Evolutionary conservation across 2,113 vertebrate genomes (phyloP).

Genomic region (Nematolebias whitei): DNA sequence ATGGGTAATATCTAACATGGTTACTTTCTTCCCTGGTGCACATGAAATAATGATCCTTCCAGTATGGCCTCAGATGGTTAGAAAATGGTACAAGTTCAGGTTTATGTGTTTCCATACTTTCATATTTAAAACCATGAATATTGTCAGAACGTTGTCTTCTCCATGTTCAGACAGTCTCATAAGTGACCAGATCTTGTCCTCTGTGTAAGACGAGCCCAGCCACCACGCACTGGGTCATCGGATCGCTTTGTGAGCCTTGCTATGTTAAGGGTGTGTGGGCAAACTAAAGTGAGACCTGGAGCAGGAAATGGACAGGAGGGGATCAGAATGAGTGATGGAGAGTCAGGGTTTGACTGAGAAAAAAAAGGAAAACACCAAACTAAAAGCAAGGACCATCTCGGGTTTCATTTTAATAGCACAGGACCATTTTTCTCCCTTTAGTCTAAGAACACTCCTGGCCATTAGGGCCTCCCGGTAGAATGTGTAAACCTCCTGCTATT

Average conservation of each 20-base stretch:
- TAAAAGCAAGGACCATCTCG: slow-evolving; percentile 72
- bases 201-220: slow-evolving; percentile 52
- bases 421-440: slow-evolving; percentile 77
- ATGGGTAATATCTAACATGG: slow-evolving; percentile 68
- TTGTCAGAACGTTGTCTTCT: slow-evolving; percentile 18
- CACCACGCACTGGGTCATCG: slow-evolving; percentile 58
- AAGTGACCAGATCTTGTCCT: slow-evolving; percentile 43
- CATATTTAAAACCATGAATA: slow-evolving; percentile 50
- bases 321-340: slow-evolving; percentile 73
- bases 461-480: slow-evolving; percentile 81
- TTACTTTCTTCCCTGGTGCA: slow-evolving; percentile 59
- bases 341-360: slow-evolving; percentile 55
- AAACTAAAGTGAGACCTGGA: slow-evolving; percentile 58
- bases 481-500: slow-evolving; percentile 88
- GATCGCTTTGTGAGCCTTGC: slow-evolving; percentile 48
- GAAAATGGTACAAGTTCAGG: slow-evolving; percentile 27
- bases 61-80: slow-evolving; percentile 15
- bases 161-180: slow-evolving; percentile 17
- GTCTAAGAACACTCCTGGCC: slow-evolving; percentile 75
- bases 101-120: slow-evolving; percentile 31
- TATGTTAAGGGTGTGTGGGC: slow-evolving; percentile 54
- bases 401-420: slow-evolving; percentile 78
- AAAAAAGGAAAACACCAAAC: slow-evolving; percentile 72
- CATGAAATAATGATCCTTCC: slow-evolving; percentile 60
- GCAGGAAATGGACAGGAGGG: slow-evolving; percentile 78